Conservation (phyloP, 2,113 vertebrate species). For the Gavia stellata region DNA sequence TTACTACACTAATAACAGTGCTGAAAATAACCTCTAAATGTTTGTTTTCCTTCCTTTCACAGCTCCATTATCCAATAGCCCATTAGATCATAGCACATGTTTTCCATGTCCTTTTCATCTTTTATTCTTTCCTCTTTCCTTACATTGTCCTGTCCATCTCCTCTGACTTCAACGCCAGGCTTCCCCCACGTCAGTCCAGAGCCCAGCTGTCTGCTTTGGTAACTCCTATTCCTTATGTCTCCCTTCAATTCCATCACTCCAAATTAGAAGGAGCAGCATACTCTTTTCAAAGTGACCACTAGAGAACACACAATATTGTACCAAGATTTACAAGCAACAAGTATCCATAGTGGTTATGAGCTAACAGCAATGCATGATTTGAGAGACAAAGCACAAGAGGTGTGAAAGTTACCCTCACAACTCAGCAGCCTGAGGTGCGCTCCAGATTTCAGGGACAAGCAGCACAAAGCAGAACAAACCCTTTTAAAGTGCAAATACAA, state of each 20-base stretch:
- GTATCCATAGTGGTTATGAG: accelerated
- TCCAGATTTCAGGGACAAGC: background rate
- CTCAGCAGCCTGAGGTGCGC: background rate
- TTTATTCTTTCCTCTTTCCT: constrained; percentile 39
- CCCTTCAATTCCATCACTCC: background rate
- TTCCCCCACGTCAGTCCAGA: background rate
- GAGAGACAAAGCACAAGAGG: background rate
- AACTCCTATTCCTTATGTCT: background rate
- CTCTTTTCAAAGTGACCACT: background rate
- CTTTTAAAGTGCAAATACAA: background rate
- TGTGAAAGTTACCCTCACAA: background rate
- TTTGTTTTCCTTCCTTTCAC: constrained; percentile 31
- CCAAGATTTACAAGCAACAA: background rate
- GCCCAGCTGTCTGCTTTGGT: background rate
- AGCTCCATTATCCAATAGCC: background rate
- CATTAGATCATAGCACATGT: background rate
- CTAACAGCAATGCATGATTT: background rate
- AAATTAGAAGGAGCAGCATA: accelerated
- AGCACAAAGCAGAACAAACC: background rate
- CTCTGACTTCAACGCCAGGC: background rate
- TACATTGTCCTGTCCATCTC: constrained; percentile 19
- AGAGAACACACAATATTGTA: background rate
- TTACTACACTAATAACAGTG: background rate
- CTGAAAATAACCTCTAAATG: background rate
- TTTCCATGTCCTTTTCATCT: background rate